Evolutionary conservation across 92 coral and sea anemone species (phyloP).

Genomic region (Paragorgia papillata): DNA sequence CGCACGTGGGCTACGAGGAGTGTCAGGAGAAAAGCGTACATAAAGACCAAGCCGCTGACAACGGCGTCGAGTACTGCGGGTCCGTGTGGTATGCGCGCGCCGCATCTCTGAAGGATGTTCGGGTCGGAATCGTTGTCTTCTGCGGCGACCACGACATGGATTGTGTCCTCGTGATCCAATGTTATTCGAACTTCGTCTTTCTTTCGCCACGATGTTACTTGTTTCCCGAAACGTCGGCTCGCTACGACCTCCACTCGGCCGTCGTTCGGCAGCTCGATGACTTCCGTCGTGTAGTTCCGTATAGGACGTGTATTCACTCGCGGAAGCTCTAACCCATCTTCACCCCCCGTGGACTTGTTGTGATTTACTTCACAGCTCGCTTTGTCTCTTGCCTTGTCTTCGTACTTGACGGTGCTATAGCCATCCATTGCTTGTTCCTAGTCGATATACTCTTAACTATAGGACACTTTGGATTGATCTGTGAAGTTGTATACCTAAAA

Average conservation of each 20-base stretch:
- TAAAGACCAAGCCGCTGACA: slow-evolving; percentile 20
- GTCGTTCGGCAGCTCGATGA: slow-evolving; percentile 42
- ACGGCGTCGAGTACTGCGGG: slow-evolving; percentile 26
- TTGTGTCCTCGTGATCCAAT: slow-evolving; percentile 11
- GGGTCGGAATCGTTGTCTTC: neutral
- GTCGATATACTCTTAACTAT: neutral
- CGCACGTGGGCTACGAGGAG: slow-evolving; percentile 17
- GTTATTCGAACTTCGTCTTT: slow-evolving; percentile 29
- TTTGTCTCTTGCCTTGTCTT: slow-evolving; percentile 9
- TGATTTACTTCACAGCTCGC: neutral
- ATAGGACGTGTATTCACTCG: neutral
- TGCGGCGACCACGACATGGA: slow-evolving; percentile 1
- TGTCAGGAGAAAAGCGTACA: slow-evolving; percentile 22
- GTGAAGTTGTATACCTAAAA: no score
- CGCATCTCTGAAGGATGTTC: slow-evolving; percentile 22
- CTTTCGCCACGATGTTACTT: slow-evolving; percentile 5
- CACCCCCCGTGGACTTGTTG: neutral
- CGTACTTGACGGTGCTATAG: neutral
- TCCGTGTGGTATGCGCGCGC: slow-evolving; percentile 32
- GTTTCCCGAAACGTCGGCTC: slow-evolving; percentile 37
- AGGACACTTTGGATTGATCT: no score
- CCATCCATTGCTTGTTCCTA: neutral
- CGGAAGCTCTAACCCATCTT: neutral
- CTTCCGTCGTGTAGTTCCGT: slow-evolving; percentile 13
- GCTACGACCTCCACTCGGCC: slow-evolving; percentile 42